Evolutionary conservation across 2,888 invertebrate species (phyloP).

Genomic region (Archaeoteleia sp.): DNA sequence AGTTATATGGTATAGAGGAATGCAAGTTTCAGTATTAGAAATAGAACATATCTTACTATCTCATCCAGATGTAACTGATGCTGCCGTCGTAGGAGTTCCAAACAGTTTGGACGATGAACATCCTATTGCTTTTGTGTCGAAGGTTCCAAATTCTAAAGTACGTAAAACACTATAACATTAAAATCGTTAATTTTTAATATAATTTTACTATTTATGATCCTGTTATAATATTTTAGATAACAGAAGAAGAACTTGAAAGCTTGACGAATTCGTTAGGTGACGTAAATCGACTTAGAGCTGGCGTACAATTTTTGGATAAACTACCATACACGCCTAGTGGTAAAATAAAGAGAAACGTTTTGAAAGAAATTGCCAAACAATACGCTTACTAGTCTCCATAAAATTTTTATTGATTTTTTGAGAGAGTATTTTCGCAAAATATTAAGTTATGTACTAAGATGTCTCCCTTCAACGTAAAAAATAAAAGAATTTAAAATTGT

Average conservation of each 20-base stretch:
- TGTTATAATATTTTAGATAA: constrained; percentile 56
- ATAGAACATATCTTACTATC: constrained; percentile 60
- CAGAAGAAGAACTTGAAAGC: constrained; percentile 60
- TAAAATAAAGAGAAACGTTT: constrained; percentile 58
- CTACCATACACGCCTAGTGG: constrained; percentile 61
- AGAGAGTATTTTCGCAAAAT: neutral
- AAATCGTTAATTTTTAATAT: neutral
- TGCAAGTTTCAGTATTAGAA: constrained; percentile 62
- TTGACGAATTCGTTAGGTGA: constrained; percentile 59
- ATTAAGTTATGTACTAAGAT: no score
- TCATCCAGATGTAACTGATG: constrained; percentile 58
- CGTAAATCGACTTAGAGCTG: constrained; percentile 60
- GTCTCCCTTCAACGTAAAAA: no score
- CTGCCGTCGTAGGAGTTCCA: constrained; percentile 58
- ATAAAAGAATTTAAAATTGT: no score
- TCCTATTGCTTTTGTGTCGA: constrained; percentile 61
- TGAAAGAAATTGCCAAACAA: constrained; percentile 56
- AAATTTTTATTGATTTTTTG: neutral
- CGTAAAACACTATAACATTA: constrained; percentile 18
- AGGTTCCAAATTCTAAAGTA: constrained; percentile 29
- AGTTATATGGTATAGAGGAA: constrained; percentile 61
- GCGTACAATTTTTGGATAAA: constrained; percentile 61
- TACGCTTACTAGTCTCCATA: no score
- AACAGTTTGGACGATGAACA: constrained; percentile 57
- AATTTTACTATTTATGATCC: neutral